A percentile compares a stretch with the other conserved stretches of the same genome.
phyloP scores from a whole-genome alignment of 1,140 invertebrate genomes.

The Matsumurasca onukii region DNA sequence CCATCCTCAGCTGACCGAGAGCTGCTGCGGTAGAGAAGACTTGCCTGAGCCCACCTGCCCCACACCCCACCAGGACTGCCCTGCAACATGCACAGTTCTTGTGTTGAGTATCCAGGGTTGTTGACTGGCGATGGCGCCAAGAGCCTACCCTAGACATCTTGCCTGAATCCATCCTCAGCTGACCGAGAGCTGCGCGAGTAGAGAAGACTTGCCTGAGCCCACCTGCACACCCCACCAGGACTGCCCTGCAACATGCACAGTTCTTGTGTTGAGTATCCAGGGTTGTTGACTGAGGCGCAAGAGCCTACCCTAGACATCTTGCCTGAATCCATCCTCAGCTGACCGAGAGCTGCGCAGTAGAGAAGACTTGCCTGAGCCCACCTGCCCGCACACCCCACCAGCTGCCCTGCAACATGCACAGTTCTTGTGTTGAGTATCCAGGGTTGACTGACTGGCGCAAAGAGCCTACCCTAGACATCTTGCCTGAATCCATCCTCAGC shows the following conservation, averaged over 20 bases:
- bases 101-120: slow-evolving; percentile 68
- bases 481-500: slow-evolving; percentile 52
- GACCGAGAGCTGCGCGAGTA: slow-evolving; percentile 71
- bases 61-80: slow-evolving; percentile 69
- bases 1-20: slow-evolving; percentile 58
- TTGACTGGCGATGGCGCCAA: slow-evolving; percentile 66
- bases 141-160: slow-evolving; percentile 56
- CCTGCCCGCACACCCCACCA: slow-evolving; percentile 69
- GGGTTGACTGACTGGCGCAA: slow-evolving; percentile 67
- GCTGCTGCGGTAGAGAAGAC: slow-evolving; percentile 70
- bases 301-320: slow-evolving; percentile 56
- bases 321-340: slow-evolving; percentile 54
- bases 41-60: slow-evolving; percentile 81
- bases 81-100: too few species aligned
- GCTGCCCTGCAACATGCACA: slow-evolving; percentile 58
- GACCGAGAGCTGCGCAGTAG: slow-evolving; percentile 70
- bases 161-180: slow-evolving; percentile 54
- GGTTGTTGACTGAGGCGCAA: slow-evolving; percentile 64
- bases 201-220: slow-evolving; percentile 78
- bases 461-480: slow-evolving; percentile 56
- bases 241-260: slow-evolving; percentile 59
- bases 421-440: slow-evolving; percentile 69
- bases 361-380: slow-evolving; percentile 81
- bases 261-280: slow-evolving; percentile 67
- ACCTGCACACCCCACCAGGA: slow-evolving; percentile 70